Conservation (phyloP, 2,888 invertebrate species). For the Panorpa germanica region DNA sequence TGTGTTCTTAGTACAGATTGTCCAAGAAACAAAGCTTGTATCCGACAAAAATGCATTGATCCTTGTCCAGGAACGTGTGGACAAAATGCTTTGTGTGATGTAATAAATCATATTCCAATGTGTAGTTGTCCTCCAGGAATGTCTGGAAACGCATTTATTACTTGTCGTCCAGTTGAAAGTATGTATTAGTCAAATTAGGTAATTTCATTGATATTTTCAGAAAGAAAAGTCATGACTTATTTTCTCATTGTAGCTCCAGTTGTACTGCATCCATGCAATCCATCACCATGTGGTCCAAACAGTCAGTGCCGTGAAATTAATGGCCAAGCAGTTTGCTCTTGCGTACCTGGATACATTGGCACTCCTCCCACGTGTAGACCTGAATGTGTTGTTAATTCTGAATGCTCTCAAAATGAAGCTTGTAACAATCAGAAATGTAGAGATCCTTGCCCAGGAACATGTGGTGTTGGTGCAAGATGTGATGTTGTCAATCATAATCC, state of each 20-base stretch:
- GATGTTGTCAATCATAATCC: slow-evolving; percentile 47
- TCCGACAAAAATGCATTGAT: slow-evolving; percentile 48
- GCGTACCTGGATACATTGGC: slow-evolving; percentile 41
- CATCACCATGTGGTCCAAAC: slow-evolving; percentile 56
- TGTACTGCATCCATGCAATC: slow-evolving; percentile 28
- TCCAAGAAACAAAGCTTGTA: slow-evolving; percentile 42
- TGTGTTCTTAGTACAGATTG: slow-evolving; percentile 52
- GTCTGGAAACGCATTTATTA: slow-evolving; percentile 50
- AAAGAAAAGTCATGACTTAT: slow-evolving; percentile 15
- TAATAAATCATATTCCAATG: slow-evolving; percentile 55
- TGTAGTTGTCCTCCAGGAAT: slow-evolving; percentile 38
- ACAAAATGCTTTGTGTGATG: slow-evolving; percentile 45
- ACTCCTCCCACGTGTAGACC: slow-evolving; percentile 55
- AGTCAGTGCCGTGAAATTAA: slow-evolving; percentile 54
- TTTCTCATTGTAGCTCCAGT: slow-evolving; percentile 25
- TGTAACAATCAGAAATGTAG: slow-evolving; percentile 52
- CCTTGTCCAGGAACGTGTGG: slow-evolving; percentile 60
- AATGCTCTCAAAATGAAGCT: slow-evolving; percentile 42
- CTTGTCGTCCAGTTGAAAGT: slow-evolving; percentile 36
- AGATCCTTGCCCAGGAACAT: slow-evolving; percentile 46
- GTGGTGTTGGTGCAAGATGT: slow-evolving; percentile 39
- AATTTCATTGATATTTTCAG: slow-evolving; percentile 1
- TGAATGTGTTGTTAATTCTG: slow-evolving; percentile 50
- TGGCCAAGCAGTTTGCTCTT: slow-evolving; percentile 53
- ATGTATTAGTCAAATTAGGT: slow-evolving; percentile 13